Evolutionary conservation across 2,113 vertebrate species (phyloP), one percentile per base, ranked within the genome.

Genomic region (Pardalotus punctatus): DNA sequence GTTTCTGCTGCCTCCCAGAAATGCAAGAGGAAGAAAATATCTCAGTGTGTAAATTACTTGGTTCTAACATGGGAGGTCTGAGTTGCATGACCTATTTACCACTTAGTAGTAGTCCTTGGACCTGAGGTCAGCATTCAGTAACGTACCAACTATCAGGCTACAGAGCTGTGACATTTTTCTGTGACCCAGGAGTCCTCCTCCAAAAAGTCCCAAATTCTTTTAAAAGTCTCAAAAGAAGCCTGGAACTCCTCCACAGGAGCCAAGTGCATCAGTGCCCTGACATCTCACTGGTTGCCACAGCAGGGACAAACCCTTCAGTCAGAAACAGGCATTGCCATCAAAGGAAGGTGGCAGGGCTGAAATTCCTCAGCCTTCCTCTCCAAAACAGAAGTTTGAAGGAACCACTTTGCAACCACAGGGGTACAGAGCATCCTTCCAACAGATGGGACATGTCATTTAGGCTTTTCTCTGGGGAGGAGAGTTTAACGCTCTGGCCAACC

Each of bases 231-330:
- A 15, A 67, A 58, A 85, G 42, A 27, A 87, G 25, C 33, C 14
- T 2, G 3, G 35, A 82, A 53, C 33, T 85, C 35, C 14, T 43
- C 54, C n/a, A 25, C 0, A 0, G 64, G 58, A 73, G 5, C 14
- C 1, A 19, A 60, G 43, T 8, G 29, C 50, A 67, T 43, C 1
- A 0, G 6, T 77, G 58, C 10, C 42, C 50, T 19, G 29, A 25
- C 5, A 85, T 15, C n/a, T 24, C 2, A 0, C 35, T 47, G 48
- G 33, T 42, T 81, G 35, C 43, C 53, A 50, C 23, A 25, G 53
- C 21, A 69, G 19, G 12, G 36, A 42, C 1, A 3, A 36, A 27
- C n/a, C 11, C 15, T 43, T 21, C 0, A 0, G 29, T 51, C 21
- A 86, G 45, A 45, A 76, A 58, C 0, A 6, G 43, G 23, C 14